Evolutionary conservation across 1,140 invertebrate genomes (phyloP).

Genomic region (Drosophila tani): DNA sequence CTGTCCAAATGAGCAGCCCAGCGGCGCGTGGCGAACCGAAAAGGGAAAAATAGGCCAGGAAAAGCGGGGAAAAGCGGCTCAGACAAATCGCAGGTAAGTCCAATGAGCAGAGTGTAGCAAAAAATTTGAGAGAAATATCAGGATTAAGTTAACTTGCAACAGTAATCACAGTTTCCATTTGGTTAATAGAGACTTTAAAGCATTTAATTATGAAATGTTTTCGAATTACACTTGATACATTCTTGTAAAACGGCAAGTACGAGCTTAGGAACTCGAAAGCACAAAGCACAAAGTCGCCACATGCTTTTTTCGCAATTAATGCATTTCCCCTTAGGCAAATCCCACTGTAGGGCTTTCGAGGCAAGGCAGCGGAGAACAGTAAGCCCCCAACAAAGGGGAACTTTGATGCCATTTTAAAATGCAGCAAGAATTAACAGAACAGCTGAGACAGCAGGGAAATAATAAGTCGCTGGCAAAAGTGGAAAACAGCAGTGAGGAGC

Average conservation of each 20-base stretch:
- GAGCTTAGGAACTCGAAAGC: too few relatives aligned
- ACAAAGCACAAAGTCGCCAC: too few relatives aligned
- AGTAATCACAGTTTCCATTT: neutral
- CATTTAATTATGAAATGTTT: too few relatives aligned
- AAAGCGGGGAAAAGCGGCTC: neutral
- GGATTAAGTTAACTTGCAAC: neutral
- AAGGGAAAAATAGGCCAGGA: conserved; percentile 5
- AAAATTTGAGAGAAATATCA: neutral
- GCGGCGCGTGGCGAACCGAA: conserved; percentile 64
- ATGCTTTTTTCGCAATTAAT: neutral
- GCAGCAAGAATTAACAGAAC: conserved; percentile 34
- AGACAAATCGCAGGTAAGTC: neutral
- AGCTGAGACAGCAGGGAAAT: conserved; percentile 12
- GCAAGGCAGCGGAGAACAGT: neutral
- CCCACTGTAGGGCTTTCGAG: neutral
- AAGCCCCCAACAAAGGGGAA: conserved; percentile 11
- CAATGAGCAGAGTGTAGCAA: too few relatives aligned
- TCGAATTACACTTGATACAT: too few relatives aligned
- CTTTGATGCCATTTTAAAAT: conserved; percentile 41
- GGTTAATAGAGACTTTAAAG: neutral
- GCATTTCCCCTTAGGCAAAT: neutral
- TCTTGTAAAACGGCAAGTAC: too few relatives aligned
- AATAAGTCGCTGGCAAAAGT: conserved; percentile 8
- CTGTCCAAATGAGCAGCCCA: conserved; percentile 74
- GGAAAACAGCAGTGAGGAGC: conserved; percentile 2